phyloP scores from a whole-genome alignment of 1,140 invertebrate species.

The Pseudomyrmex flavicornis region DNA sequence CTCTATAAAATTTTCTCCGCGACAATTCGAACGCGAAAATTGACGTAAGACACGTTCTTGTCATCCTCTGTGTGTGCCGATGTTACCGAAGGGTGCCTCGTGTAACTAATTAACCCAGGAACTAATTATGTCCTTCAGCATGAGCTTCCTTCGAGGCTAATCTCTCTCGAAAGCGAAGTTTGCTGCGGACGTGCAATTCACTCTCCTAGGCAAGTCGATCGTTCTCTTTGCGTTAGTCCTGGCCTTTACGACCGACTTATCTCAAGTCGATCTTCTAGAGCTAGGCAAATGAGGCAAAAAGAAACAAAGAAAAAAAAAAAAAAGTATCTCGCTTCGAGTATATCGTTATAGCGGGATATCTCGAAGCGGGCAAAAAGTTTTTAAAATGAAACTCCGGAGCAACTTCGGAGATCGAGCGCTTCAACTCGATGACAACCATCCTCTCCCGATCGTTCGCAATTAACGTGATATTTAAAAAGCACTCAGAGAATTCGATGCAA shows the following conservation, averaged over 20 bases:
- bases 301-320: neutral
- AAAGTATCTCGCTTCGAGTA: neutral
- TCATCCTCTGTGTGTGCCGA: neutral
- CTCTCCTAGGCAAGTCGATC: constrained; percentile 29
- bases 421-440: constrained; percentile 52
- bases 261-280: neutral
- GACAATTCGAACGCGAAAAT: neutral
- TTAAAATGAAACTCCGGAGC: neutral
- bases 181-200: constrained; percentile 16
- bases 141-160: constrained; percentile 52
- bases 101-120: constrained; percentile 48
- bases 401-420: neutral
- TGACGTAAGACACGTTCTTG: neutral
- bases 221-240: constrained; percentile 9
- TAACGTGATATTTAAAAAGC: constrained; percentile 64
- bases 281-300: neutral
- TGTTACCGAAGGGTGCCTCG: neutral
- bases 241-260: constrained; percentile 24
- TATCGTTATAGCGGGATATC: constrained; percentile 36
- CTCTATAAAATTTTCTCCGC: neutral
- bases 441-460: constrained; percentile 47
- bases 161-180: constrained; percentile 45
- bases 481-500: constrained; percentile 17
- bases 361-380: constrained; percentile 14
- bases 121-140: constrained; percentile 49